A percentile compares a stretch with the other conserved stretches of the same genome.
These are phyloP conservation scores for Argopecten irradians DNA, from an alignment of 1,140 invertebrate genomes.

Conservation along the genomic window DNA sequence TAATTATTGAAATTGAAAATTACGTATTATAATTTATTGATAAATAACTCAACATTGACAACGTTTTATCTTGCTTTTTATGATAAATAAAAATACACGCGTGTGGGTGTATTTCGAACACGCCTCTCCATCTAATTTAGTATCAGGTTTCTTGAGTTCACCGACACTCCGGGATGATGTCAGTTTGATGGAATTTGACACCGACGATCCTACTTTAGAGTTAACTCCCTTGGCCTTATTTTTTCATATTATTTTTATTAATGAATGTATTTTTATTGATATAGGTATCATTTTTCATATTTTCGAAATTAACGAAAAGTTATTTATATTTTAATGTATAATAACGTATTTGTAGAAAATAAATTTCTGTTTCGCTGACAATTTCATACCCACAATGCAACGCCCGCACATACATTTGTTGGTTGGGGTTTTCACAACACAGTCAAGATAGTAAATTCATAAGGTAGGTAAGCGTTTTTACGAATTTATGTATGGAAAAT, in stretches of 20 bases:
- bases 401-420: conserved; percentile 8
- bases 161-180: not conserved
- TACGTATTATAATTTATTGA: too few relatives aligned
- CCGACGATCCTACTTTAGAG: not conserved
- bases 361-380: not conserved
- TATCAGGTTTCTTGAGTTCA: not conserved
- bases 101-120: not conserved
- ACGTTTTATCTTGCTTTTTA: too few relatives aligned
- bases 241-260: not conserved
- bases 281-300: not conserved
- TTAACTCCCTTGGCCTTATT: not conserved
- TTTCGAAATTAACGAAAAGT: not conserved
- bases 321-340: too few relatives aligned
- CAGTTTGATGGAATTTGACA: conserved; percentile 9
- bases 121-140: not conserved
- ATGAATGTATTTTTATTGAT: not conserved
- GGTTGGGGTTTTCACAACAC: conserved; percentile 20
- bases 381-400: conserved; percentile 1
- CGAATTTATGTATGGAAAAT: not conserved
- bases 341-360: not conserved
- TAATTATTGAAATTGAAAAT: too few relatives aligned
- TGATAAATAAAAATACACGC: too few relatives aligned
- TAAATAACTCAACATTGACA: too few relatives aligned
- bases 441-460: not conserved
- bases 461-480: not conserved